A percentile compares a stretch with the other conserved stretches of the same genome.
Evolutionary conservation across 2,113 vertebrate species (phyloP).

Genomic region (Trachemys scripta): DNA sequence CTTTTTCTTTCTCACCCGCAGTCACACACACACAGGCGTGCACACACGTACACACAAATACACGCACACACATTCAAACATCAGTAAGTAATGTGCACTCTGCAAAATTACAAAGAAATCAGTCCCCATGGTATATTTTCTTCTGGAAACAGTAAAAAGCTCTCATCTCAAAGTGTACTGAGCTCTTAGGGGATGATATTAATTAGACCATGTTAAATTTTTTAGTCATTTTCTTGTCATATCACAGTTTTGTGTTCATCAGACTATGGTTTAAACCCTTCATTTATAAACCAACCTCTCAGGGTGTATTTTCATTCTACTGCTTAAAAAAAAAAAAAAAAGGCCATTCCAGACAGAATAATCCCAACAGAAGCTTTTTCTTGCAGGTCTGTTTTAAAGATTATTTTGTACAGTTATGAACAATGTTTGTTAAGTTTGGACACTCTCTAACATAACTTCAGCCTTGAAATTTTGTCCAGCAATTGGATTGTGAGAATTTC

Average conservation of each 20-base stretch:
- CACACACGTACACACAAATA: background rate
- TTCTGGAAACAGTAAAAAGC: background rate
- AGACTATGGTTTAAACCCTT: background rate
- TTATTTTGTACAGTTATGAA: background rate
- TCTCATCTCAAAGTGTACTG: background rate
- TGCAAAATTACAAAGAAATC: background rate
- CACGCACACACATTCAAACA: background rate
- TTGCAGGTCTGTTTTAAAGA: background rate
- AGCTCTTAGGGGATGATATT: background rate
- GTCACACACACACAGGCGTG: rapidly evolving
- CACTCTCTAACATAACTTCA: background rate
- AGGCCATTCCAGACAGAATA: background rate
- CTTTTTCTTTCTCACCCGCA: background rate
- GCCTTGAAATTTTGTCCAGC: background rate
- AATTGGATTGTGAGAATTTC: background rate
- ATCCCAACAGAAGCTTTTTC: background rate
- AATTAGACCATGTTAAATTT: background rate
- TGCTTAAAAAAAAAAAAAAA: background rate
- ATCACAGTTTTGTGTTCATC: background rate
- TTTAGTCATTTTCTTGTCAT: background rate
- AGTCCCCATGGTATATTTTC: background rate
- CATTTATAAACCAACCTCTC: background rate
- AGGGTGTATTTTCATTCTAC: background rate
- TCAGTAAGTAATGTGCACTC: background rate
- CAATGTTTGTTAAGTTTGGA: background rate